These are phyloP conservation scores for Deilephila elpenor DNA, from an alignment of 2,888 invertebrate genomes.

Conservation along the genomic window DNA sequence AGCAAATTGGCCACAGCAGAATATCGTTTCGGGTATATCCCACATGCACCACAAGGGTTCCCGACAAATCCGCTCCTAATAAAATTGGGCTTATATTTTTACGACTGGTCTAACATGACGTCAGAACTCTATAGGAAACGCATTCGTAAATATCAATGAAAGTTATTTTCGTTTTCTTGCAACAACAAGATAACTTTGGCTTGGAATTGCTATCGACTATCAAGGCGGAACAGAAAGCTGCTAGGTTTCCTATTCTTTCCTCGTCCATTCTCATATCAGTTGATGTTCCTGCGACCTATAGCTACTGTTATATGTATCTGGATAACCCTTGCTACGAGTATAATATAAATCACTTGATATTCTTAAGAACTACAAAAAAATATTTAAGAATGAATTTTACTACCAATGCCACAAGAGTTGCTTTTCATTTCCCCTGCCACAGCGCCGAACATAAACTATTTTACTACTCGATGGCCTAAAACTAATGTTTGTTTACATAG, in stretches of 20 bases:
- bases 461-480: conserved; percentile 16
- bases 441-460: not conserved
- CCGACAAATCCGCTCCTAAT: not conserved
- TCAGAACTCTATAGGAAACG: not conserved
- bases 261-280: too few relatives aligned
- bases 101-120: conserved; percentile 7
- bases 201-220: too few relatives aligned
- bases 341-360: too few relatives aligned
- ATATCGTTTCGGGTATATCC: not conserved
- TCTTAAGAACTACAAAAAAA: too few relatives aligned
- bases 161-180: not conserved
- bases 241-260: too few relatives aligned
- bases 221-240: too few relatives aligned
- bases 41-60: not conserved
- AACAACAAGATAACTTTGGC: not conserved
- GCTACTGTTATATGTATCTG: too few relatives aligned
- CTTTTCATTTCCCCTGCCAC: not conserved
- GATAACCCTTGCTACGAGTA: too few relatives aligned
- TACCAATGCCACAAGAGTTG: not conserved
- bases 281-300: too few relatives aligned
- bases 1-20: conserved; percentile 1
- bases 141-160: not conserved
- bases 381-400: too few relatives aligned
- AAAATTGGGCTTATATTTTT: not conserved
- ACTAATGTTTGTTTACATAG: conserved; percentile 21